Conservation (phyloP, 2,113 vertebrate species). For the Chiloscyllium plagiosum region DNA sequence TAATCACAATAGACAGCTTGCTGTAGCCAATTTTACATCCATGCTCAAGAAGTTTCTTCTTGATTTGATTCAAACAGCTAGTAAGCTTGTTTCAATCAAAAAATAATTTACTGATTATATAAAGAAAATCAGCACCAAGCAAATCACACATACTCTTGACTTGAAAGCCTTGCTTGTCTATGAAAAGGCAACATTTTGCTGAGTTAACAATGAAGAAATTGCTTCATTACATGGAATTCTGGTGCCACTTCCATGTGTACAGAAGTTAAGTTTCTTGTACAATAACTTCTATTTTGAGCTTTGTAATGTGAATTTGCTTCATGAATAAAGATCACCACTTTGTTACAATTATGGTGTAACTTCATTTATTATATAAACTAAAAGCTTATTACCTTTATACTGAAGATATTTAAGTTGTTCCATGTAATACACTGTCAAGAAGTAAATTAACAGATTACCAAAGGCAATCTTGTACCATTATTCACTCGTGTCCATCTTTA, state of each 20-base stretch:
- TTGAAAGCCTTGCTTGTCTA: neutral
- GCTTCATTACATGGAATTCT: neutral
- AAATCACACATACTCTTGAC: neutral
- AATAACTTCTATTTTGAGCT: neutral
- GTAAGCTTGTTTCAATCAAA: neutral
- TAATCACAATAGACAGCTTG: neutral
- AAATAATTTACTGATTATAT: neutral
- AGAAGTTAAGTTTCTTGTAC: neutral
- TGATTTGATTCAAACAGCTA: neutral
- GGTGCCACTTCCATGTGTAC: neutral
- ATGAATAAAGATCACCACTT: neutral
- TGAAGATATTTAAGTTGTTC: neutral
- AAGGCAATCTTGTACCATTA: neutral
- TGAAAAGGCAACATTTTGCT: neutral
- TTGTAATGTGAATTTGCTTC: neutral
- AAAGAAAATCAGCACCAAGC: neutral
- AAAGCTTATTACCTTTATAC: neutral
- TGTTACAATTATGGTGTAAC: neutral
- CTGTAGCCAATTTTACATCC: slow-evolving; percentile 3
- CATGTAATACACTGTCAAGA: neutral
- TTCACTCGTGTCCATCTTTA: neutral
- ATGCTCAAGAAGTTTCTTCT: neutral
- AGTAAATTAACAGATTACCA: neutral
- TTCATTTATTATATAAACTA: slow-evolving; percentile 9
- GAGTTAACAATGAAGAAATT: slow-evolving; percentile 11